Conservation (phyloP, 2,113 vertebrate genomes). For the Poeciliopsis retropinna region DNA sequence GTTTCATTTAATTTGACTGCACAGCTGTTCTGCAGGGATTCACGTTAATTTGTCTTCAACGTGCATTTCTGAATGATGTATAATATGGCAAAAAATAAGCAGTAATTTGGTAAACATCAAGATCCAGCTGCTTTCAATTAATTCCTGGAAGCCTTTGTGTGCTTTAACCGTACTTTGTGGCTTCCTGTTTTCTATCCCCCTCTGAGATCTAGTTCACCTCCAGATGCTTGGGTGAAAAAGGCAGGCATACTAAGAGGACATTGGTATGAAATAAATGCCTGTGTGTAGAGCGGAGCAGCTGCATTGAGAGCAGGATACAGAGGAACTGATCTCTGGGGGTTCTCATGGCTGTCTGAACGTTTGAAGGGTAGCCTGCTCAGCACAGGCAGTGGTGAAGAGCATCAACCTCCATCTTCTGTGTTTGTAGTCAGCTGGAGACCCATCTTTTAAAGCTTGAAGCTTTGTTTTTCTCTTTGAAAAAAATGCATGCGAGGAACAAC, state of each 20-base stretch:
- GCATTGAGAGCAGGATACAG: slow-evolving; percentile 54
- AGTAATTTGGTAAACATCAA: not conserved
- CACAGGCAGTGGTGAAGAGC: slow-evolving; percentile 48
- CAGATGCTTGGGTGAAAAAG: slow-evolving; percentile 26
- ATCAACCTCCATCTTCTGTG: slow-evolving; percentile 60
- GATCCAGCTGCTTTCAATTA: slow-evolving; percentile 25
- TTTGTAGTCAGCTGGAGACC: slow-evolving; percentile 62
- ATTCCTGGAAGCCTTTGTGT: slow-evolving; percentile 48
- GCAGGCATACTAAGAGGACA: slow-evolving; percentile 16
- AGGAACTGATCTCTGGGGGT: slow-evolving; percentile 62
- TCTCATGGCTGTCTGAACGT: slow-evolving; percentile 66
- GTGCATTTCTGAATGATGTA: not conserved
- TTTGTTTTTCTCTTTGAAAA: slow-evolving; percentile 63
- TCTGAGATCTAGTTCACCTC: slow-evolving; percentile 37
- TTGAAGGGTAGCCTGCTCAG: slow-evolving; percentile 69
- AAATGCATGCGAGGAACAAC: not conserved
- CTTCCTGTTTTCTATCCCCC: slow-evolving; percentile 20
- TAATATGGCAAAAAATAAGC: not conserved
- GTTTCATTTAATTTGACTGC: slow-evolving; percentile 4
- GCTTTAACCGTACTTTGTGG: slow-evolving; percentile 28
- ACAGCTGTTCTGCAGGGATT: not conserved
- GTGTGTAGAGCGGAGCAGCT: slow-evolving; percentile 27
- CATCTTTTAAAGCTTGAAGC: slow-evolving; percentile 44
- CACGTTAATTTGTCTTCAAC: not conserved
- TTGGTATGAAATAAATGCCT: slow-evolving; percentile 45